Base-by-base conservation (phyloP, 2,113 vertebrate genomes). In the Scomber japonicus region DNA sequence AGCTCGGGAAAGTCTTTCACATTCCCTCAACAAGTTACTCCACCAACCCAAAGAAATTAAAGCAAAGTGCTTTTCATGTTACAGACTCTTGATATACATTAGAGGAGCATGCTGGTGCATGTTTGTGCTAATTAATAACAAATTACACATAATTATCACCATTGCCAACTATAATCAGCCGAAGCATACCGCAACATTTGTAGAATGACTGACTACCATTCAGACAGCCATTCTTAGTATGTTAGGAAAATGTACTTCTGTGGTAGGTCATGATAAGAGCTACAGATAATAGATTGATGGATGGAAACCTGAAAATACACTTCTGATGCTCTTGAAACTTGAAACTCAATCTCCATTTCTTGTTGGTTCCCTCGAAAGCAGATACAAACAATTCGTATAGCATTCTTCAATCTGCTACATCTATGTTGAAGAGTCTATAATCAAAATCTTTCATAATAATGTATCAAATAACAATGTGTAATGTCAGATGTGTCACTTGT, bases 11-110 rank as follows among this genome's bases (percentile, higher is more conserved):
- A 71, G 2, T 71, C 63, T 54, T 74, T 80, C 4, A 79, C 71
- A 69, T 84, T 53, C 80, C 82, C 56, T 67, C 54, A 63, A 21
- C 66, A 75, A 62, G 30, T 55, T 80, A 14, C 62, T 31, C 12
- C 9, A 48, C 49, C 49, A 3, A 63, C 57, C 12, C 30, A 56
- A 63, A 74, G 31, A 63, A 63, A 51, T 45, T 15, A 44, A 64
- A 31, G 11, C 7, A 48, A 27, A 27, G 24, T 27, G 12, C 60
- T 66, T 57, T 35, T 50, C 15, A 10, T 61, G 51, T 31, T 17
- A n/a, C 64, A 72, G 19, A 55, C 44, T 60, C 50, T 63, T 17
- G 35, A 54, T 14, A n/a, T 7, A n/a, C n/a, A 49, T 16, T 48
- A 24, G 54, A 53, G 19, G 59, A 35, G 3, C 1, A 6, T 1